Conservation (phyloP, 2,797 vertebrate genomes). For the Sebastes matsubarae region DNA sequence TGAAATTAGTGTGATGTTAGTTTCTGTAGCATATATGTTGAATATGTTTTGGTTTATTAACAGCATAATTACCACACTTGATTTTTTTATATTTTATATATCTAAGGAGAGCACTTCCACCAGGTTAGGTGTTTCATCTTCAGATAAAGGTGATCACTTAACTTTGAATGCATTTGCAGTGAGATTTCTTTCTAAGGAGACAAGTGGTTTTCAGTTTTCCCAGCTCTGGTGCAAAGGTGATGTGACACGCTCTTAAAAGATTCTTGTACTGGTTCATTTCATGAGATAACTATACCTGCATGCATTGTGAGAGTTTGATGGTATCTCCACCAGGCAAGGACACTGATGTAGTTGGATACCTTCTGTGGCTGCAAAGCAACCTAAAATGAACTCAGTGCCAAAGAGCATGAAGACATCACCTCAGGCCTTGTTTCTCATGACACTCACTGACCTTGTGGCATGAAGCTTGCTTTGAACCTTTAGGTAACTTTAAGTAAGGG, state of each 20-base stretch:
- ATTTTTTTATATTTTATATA: no score
- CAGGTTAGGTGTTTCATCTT: neutral
- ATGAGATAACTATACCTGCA: neutral
- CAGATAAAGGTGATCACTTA: neutral
- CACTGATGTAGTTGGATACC: neutral
- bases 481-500: neutral
- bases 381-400: conserved; percentile 42
- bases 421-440: neutral
- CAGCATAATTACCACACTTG: neutral
- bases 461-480: neutral
- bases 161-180: neutral
- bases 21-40: neutral
- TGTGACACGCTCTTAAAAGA: neutral
- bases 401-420: conserved; percentile 54
- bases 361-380: neutral
- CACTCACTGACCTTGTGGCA: neutral
- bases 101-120: neutral
- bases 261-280: neutral
- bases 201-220: neutral
- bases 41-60: neutral
- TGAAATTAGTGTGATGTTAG: neutral
- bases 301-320: neutral
- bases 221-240: neutral
- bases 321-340: neutral
- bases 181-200: neutral